phyloP scores from a whole-genome alignment of 2,888 invertebrate species.

The Dicranocentrus wangi region DNA sequence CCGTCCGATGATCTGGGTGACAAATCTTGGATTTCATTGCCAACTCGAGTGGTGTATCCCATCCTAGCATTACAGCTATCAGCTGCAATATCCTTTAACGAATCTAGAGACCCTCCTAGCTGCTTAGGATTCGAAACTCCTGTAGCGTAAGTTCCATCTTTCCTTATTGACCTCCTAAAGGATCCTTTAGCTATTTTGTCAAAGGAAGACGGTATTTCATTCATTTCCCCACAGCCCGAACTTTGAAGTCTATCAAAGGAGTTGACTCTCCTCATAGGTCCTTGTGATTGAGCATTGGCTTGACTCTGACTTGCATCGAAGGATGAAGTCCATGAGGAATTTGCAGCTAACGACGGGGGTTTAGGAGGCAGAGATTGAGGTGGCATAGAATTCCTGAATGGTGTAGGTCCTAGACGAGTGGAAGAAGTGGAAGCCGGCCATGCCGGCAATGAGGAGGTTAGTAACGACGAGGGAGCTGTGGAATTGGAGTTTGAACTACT shows the following conservation, averaged over 20 bases:
- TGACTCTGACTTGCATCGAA: constrained; percentile 40
- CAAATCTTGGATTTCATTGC: constrained; percentile 63
- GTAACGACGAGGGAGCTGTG: constrained; percentile 59
- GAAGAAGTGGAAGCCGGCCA: constrained; percentile 64
- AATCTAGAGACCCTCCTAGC: constrained; percentile 79
- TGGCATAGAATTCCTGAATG: constrained; percentile 69
- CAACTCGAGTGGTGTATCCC: constrained; percentile 6
- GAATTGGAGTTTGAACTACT: constrained; percentile 71
- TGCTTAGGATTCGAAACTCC: constrained; percentile 73
- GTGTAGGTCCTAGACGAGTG: constrained; percentile 68
- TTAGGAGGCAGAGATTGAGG: constrained; percentile 68
- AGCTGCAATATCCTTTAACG: constrained; percentile 76
- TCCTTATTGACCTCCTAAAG: constrained; percentile 75
- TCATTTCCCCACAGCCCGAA: constrained; percentile 13
- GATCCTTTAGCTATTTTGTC: constrained; percentile 74
- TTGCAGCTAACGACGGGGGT: constrained; percentile 49
- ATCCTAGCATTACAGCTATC: constrained; percentile 58
- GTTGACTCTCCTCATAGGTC: constrained; percentile 64
- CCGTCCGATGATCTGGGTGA: constrained; percentile 72
- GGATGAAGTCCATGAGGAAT: constrained; percentile 34
- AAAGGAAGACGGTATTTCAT: constrained; percentile 54
- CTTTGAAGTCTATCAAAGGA: constrained; percentile 68
- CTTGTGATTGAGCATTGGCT: constrained; percentile 48
- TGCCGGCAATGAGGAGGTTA: constrained; percentile 59
- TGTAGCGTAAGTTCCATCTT: constrained; percentile 46